These are phyloP conservation scores for Timandra comae DNA, from an alignment of 2,888 invertebrate genomes.

Conservation along the genomic window DNA sequence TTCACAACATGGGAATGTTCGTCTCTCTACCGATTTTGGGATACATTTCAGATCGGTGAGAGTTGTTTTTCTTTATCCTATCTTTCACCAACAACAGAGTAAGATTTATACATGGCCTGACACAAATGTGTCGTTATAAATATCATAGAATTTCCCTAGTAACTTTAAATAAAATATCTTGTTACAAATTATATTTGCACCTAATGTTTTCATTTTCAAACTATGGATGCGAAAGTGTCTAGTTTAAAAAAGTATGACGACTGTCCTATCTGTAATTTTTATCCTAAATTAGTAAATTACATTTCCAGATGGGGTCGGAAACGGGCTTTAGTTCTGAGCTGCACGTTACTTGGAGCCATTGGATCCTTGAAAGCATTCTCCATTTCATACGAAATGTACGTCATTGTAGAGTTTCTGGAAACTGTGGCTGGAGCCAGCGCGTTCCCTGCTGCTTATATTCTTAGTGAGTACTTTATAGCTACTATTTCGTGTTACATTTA, in stretches of 20 bases:
- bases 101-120: too few relatives aligned
- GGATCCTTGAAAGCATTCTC: constrained; percentile 77
- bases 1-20: constrained; percentile 84
- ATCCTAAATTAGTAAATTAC: too few relatives aligned
- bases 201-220: too few relatives aligned
- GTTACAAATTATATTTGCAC: too few relatives aligned
- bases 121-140: too few relatives aligned
- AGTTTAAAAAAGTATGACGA: too few relatives aligned
- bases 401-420: constrained; percentile 76
- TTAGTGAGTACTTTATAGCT: constrained; percentile 61
- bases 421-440: constrained; percentile 76
- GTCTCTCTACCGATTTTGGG: constrained; percentile 83
- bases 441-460: constrained; percentile 76
- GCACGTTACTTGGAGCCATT: constrained; percentile 55
- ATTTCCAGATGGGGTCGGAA: constrained; percentile 70
- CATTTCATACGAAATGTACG: constrained; percentile 76
- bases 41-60: constrained; percentile 81
- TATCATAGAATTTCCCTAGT: too few relatives aligned
- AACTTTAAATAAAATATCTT: too few relatives aligned
- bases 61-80: neutral
- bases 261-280: too few relatives aligned
- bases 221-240: too few relatives aligned
- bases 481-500: too few relatives aligned
- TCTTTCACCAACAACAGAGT: too few relatives aligned
- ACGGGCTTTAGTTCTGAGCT: constrained; percentile 54